Conservation (phyloP, 2,888 invertebrate species). For the Orthonevra nobilis region DNA sequence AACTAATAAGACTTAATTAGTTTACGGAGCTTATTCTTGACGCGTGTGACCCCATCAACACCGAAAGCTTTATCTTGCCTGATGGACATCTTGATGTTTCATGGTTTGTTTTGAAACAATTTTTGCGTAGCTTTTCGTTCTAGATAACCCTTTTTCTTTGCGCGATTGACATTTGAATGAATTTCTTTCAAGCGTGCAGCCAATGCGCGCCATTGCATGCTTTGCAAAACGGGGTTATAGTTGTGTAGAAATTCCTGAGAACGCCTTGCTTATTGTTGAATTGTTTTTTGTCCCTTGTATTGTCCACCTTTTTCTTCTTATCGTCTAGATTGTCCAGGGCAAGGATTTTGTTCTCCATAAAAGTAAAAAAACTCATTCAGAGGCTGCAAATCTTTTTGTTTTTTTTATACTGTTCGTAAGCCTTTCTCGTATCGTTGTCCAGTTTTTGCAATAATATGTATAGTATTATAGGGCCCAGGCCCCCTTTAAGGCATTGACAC, state of each 20-base stretch:
- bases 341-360: neutral
- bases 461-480: neutral
- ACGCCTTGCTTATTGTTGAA: neutral
- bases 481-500: neutral
- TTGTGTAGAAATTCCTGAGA: neutral
- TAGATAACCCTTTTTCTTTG: neutral
- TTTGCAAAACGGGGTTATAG: neutral
- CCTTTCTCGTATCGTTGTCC: too few species aligned
- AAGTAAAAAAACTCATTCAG: neutral
- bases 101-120: too few species aligned
- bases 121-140: neutral
- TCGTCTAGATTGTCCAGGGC: neutral
- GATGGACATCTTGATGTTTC: too few species aligned
- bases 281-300: neutral
- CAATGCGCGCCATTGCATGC: neutral
- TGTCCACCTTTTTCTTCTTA: too few species aligned
- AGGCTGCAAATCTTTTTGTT: neutral
- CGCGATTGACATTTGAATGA: neutral
- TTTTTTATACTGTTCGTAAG: neutral
- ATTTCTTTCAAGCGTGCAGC: neutral
- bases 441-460: neutral
- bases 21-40: too few species aligned
- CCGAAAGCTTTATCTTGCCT: too few species aligned
- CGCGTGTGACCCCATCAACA: too few species aligned
- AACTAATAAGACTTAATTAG: too few species aligned